Evolutionary conservation across 2,113 vertebrate genomes (phyloP), one percentile per base, ranked within the genome.

Genomic region (Spea bombifrons): DNA sequence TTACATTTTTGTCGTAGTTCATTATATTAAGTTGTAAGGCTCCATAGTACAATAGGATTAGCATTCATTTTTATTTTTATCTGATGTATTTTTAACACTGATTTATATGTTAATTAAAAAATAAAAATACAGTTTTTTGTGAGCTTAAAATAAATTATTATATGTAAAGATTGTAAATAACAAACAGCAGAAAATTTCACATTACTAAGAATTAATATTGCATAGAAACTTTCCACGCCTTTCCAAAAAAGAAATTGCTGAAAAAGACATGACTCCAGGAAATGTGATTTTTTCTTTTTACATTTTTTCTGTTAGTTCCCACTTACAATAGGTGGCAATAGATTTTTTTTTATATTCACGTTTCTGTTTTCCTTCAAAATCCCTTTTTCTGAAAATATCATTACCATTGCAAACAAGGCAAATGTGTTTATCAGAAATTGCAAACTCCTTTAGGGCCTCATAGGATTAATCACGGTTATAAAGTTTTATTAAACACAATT

Each of bases 401-500:
- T 93, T 93, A 93, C 92, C 91, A 92, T 92, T 92, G 90, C 91
- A 93, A 92, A 93, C 92, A 92, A 93, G 90, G 90, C 91, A 92
- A 94, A 92, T 91, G 90, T 93, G 92, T 93, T 93, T 93, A 93
- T 93, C 92, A 92, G 92, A 90, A 93, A 90, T 86, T 90, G 89
- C 90, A 92, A 93, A 93, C 91, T 93, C 92, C 92, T 94, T 91
- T 86, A 93, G 91, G 91, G 91, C 92, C 92, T 93, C 93, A 90
- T 92, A 93, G 92, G 93, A 94, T 94, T 94, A 93, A 94, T 94
- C 92, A 93, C 84, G 91, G 93, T 92, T 94, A 94, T 94, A 94
- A 94, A 94, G 93, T 94, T 94, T 94, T 94, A 94, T 94, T 94
- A 94, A 93, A 94, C 92, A 92, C 92, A 93, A 93, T 94, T 94